Evolutionary conservation across 2,113 vertebrate species (phyloP).

Genomic region (Trogon surrucura): DNA sequence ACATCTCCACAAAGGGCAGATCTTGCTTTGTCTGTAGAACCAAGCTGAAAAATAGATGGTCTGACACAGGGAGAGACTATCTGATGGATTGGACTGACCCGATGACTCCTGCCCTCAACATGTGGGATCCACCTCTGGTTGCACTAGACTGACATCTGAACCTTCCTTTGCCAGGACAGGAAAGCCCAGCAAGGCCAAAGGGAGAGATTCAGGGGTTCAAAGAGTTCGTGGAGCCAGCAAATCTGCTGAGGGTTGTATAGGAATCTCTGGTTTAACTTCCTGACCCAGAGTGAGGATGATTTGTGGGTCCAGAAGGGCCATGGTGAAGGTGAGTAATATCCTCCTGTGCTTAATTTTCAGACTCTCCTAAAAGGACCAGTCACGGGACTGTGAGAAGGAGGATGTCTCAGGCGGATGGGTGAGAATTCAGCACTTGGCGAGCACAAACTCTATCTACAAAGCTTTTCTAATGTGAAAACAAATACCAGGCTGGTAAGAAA

Average conservation of each 20-base stretch:
- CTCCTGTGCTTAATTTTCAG: neutral
- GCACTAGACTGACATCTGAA: neutral
- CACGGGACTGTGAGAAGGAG: accelerated
- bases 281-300: neutral
- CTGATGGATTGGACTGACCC: neutral
- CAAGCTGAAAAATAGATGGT: neutral
- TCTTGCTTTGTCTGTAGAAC: neutral
- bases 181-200: neutral
- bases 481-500: neutral
- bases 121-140: neutral
- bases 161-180: neutral
- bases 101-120: neutral
- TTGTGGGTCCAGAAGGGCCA: neutral
- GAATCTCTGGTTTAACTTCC: neutral
- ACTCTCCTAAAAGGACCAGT: neutral
- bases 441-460: neutral
- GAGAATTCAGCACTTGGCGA: neutral
- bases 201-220: neutral
- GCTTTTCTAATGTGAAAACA: neutral
- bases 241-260: neutral
- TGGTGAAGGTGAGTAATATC: neutral
- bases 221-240: neutral
- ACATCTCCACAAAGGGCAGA: neutral
- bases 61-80: neutral
- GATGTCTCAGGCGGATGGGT: neutral